phyloP scores from a whole-genome alignment of 2,888 invertebrate genomes.

The Cynaeus angustus region DNA sequence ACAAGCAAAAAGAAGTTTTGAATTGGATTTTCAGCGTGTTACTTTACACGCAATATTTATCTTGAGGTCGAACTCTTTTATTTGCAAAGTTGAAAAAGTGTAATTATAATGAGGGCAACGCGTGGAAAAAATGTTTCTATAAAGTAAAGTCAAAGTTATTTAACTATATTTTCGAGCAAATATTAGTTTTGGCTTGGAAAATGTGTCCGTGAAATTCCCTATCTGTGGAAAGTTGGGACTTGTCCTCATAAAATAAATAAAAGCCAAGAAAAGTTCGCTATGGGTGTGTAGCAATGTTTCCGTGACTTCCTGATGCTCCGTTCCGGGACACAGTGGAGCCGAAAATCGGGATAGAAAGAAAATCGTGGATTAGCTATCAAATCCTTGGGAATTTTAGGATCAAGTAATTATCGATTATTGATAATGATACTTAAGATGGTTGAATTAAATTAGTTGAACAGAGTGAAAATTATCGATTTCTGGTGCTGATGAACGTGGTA shows the following conservation, averaged over 20 bases:
- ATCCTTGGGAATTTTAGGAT: too few relatives aligned
- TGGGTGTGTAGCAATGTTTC: conserved; percentile 37
- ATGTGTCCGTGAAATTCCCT: conserved; percentile 20
- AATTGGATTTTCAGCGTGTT: not conserved
- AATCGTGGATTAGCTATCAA: too few relatives aligned
- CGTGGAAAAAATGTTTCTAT: not conserved
- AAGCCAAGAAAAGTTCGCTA: conserved; percentile 16
- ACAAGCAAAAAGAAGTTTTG: not conserved
- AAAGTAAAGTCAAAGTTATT: not conserved
- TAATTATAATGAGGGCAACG: not conserved
- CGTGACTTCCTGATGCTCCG: conserved; percentile 36
- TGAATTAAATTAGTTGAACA: not conserved
- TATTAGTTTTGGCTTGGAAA: conserved; percentile 33
- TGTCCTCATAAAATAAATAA: conserved; percentile 38
- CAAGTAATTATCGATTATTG: conserved; percentile 13
- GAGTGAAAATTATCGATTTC: not conserved
- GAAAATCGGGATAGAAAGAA: conserved; percentile 2
- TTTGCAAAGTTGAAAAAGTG: not conserved
- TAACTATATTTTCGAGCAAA: conserved; percentile 11
- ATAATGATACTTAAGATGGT: not conserved
- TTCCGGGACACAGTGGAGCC: not conserved
- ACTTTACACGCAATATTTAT: conserved; percentile 1
- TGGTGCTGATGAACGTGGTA: not conserved
- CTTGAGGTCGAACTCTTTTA: not conserved
- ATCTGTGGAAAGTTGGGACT: conserved; percentile 18